A percentile compares a stretch with the other conserved stretches of the same genome.
These are phyloP conservation scores for Bradypus variegatus DNA, from an alignment of 2,797 vertebrate species.

Conservation along the genomic window DNA sequence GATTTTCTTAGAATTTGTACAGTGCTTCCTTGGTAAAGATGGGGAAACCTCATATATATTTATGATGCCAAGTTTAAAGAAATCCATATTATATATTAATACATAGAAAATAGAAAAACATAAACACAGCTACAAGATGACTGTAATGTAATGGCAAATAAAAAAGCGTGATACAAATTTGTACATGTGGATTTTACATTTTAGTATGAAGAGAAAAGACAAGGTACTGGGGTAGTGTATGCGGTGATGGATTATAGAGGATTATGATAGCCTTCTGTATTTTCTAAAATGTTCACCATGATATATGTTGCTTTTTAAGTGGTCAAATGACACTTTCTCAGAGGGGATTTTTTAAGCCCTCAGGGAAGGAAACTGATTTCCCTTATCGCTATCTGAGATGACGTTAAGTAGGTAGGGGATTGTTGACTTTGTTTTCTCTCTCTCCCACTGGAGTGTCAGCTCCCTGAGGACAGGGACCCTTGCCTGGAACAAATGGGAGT, in stretches of 20 bases:
- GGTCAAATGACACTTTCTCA: not conserved
- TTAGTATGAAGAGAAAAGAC: too few relatives aligned
- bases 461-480: not conserved
- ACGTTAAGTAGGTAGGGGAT: fast-evolving
- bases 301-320: not conserved
- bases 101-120: not conserved
- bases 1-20: not conserved
- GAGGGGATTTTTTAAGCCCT: not conserved
- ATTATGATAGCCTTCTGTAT: too few relatives aligned
- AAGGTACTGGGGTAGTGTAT: fast-evolving
- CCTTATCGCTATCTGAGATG: fast-evolving
- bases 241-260: too few relatives aligned
- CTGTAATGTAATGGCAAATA: not conserved
- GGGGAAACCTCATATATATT: not conserved
- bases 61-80: fast-evolving
- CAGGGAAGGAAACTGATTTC: not conserved
- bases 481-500: not conserved
- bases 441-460: not conserved
- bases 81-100: not conserved
- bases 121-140: not conserved
- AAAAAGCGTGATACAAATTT: not conserved
- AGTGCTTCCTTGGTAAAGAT: not conserved
- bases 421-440: not conserved
- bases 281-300: not conserved
- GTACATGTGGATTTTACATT: not conserved